A percentile compares a stretch with the other conserved stretches of the same genome.
Evolutionary conservation across 2,797 vertebrate species (phyloP).

Genomic region (Ataeniobius toweri): DNA sequence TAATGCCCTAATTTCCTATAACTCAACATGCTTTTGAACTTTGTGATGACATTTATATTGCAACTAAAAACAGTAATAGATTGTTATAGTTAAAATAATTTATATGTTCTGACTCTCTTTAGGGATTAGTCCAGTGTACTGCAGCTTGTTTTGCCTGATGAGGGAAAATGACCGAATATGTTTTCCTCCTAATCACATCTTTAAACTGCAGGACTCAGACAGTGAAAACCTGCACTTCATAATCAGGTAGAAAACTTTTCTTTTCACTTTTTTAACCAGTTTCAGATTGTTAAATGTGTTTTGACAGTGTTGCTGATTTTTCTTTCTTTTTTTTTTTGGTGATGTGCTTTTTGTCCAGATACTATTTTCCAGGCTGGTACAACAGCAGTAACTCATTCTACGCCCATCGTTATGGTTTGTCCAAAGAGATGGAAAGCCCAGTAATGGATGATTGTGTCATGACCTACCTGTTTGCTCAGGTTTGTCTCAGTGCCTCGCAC

Average conservation of each 20-base stretch:
- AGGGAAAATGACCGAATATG: constrained; percentile 87
- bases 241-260: constrained; percentile 79
- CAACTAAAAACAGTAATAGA: not conserved
- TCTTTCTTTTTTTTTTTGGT: not conserved
- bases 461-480: constrained; percentile 94
- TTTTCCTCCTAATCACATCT: constrained; percentile 92
- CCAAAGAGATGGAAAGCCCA: constrained; percentile 87
- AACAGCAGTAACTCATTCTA: constrained; percentile 79
- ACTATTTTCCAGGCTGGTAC: constrained; percentile 95
- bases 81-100: not conserved
- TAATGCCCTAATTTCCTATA: not conserved
- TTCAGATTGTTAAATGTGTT: not conserved
- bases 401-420: constrained; percentile 87
- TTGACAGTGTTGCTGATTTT: not conserved
- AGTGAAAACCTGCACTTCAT: constrained; percentile 86
- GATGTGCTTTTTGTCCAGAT: constrained; percentile 72
- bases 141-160: constrained; percentile 91
- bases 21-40: not conserved
- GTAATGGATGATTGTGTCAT: constrained; percentile 91
- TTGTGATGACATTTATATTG: not conserved
- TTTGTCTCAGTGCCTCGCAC: constrained; percentile 52
- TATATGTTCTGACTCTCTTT: constrained; percentile 5
- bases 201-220: constrained; percentile 84
- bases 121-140: constrained; percentile 91
- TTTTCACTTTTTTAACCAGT: not conserved